A percentile compares a stretch with the other conserved stretches of the same genome.
phyloP scores from a whole-genome alignment of 2,888 invertebrate species.

The Zaprionus lineosus region DNA sequence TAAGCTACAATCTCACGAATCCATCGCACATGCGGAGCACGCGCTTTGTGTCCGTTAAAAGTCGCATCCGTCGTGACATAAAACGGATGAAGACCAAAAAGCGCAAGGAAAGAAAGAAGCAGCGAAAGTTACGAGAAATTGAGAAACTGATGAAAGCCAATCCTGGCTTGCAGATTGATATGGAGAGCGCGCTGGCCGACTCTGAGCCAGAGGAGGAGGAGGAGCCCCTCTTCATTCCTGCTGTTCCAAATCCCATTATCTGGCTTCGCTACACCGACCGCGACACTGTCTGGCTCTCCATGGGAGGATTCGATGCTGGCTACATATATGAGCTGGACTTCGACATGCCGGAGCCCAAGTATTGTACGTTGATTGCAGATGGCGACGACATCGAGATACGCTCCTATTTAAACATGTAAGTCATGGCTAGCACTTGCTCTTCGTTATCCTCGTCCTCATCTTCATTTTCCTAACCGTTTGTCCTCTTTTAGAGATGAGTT shows the following conservation, averaged over 20 bases:
- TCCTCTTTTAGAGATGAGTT: conserved; percentile 85
- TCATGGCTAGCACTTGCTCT: too few relatives aligned
- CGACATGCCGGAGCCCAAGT: conserved; percentile 83
- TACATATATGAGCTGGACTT: conserved; percentile 86
- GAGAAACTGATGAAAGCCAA: conserved; percentile 84
- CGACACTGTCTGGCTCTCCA: conserved; percentile 85
- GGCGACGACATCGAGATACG: conserved; percentile 85
- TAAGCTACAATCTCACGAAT: conserved; percentile 72
- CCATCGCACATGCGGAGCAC: conserved; percentile 79
- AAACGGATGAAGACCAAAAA: conserved; percentile 84
- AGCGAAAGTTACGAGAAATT: conserved; percentile 85
- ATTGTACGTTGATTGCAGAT: conserved; percentile 83
- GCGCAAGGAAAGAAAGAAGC: conserved; percentile 84
- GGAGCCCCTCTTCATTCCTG: conserved; percentile 84
- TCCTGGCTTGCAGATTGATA: conserved; percentile 85
- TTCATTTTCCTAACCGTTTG: too few relatives aligned
- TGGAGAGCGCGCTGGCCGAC: conserved; percentile 85
- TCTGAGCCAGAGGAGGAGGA: conserved; percentile 84
- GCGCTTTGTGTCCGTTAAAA: conserved; percentile 85
- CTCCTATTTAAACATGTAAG: conserved; percentile 84
- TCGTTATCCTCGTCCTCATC: too few relatives aligned
- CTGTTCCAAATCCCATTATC: conserved; percentile 85
- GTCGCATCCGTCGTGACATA: conserved; percentile 85
- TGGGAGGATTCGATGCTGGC: conserved; percentile 87
- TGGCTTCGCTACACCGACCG: conserved; percentile 84